Percentiles rank a stretch among this genome's conserved stretches.
phyloP scores from a whole-genome alignment of 2,888 invertebrate genomes.

The Lasioglossum villosulum region DNA sequence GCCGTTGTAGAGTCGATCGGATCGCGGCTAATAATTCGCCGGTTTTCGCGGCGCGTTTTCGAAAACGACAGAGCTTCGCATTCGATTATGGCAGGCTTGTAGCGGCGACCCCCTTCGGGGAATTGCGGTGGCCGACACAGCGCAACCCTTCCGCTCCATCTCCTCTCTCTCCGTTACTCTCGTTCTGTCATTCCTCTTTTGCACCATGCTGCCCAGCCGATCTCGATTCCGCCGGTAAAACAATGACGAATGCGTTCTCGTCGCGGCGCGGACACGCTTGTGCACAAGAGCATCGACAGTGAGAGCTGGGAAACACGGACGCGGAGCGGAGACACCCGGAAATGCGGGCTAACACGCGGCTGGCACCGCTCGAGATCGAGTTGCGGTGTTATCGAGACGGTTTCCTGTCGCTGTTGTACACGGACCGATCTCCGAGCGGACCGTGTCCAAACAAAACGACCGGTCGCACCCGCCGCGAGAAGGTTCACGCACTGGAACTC shows the following conservation, averaged over 20 bases:
- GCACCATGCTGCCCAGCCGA: neutral
- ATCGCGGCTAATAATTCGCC: constrained; percentile 43
- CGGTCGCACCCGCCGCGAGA: constrained; percentile 15
- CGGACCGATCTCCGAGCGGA: constrained; percentile 32
- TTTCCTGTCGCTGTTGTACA: constrained; percentile 56
- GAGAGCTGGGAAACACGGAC: constrained; percentile 14
- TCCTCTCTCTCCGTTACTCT: neutral
- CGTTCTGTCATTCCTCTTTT: neutral
- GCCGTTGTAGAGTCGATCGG: neutral
- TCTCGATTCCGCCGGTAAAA: constrained; percentile 60
- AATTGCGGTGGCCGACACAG: constrained; percentile 65
- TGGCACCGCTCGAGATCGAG: constrained; percentile 64
- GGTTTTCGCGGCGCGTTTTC: constrained; percentile 50
- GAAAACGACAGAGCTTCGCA: constrained; percentile 54
- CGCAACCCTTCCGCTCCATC: constrained; percentile 12
- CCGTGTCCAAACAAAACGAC: constrained; percentile 31
- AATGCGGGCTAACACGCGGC: constrained; percentile 63
- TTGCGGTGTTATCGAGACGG: constrained; percentile 71
- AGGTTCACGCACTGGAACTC: neutral
- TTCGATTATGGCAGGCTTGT: constrained; percentile 75
- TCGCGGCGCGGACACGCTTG: constrained; percentile 41
- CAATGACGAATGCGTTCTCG: constrained; percentile 73
- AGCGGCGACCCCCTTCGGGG: constrained; percentile 57
- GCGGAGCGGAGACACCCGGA: constrained; percentile 43
- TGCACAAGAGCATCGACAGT: constrained; percentile 32